Conservation (phyloP, 92 coral and sea anemone genomes). For the Paramuricea clavata region DNA sequence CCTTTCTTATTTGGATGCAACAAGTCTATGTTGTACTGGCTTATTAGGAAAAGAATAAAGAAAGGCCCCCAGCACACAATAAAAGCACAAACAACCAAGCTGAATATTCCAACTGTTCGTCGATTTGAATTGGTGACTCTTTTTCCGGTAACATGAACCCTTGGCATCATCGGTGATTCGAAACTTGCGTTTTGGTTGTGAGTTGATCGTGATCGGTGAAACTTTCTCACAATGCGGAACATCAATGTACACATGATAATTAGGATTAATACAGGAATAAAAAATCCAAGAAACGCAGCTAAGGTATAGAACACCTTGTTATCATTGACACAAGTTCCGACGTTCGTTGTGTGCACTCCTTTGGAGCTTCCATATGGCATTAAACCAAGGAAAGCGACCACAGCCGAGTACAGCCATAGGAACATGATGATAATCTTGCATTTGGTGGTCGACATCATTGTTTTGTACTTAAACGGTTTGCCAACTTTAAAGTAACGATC, state of each 20-base stretch:
- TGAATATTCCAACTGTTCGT: conserved; percentile 84
- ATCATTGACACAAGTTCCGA: conserved; percentile 33
- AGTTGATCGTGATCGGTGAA: conserved; percentile 30
- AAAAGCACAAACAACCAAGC: conserved; percentile 84
- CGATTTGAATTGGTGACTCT: conserved; percentile 50
- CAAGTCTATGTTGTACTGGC: conserved; percentile 63
- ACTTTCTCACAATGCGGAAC: conserved; percentile 44
- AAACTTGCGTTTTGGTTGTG: not conserved
- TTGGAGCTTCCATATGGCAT: conserved; percentile 31
- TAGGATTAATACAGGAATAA: conserved; percentile 40
- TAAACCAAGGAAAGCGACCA: conserved; percentile 57
- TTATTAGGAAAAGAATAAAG: conserved; percentile 83
- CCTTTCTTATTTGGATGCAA: not conserved
- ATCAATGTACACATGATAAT: conserved; percentile 50
- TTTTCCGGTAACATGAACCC: conserved; percentile 58
- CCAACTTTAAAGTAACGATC: conserved; percentile 45
- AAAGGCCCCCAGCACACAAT: conserved; percentile 96
- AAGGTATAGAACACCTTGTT: conserved; percentile 48
- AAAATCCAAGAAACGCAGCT: conserved; percentile 40
- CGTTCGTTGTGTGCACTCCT: conserved; percentile 25
- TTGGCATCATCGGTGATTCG: conserved; percentile 17
- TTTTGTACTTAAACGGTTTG: conserved; percentile 48
- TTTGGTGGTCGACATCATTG: conserved; percentile 32
- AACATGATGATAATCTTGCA: conserved; percentile 52
- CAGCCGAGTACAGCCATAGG: conserved; percentile 80